Evolutionary conservation across 2,797 vertebrate genomes (phyloP), one percentile per base, ranked within the genome.

Genomic region (Syngnathus acus): DNA sequence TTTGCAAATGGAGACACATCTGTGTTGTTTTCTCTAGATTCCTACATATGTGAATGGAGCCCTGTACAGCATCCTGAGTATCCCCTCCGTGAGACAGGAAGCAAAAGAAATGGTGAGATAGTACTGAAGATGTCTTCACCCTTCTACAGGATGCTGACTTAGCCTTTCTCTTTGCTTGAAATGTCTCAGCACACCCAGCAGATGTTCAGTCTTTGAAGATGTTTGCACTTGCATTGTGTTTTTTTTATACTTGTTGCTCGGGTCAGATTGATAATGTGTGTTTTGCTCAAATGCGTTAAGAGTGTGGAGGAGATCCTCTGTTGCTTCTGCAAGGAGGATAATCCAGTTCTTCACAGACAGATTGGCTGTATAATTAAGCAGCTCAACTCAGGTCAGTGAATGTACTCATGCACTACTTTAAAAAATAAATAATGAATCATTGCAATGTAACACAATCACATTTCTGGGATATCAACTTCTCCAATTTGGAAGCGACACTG

Each of bases 341-440:
- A 90, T 9, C 86, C 90, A 0, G 93, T 95, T 72, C 93, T 94
- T 81, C 92, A 92, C 86, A 92, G 92, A 57, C 96, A 98, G 84
- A 94, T 98, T 59, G 93, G 95, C 79, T 97, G 93, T 72, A 94
- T 99, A 84, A 94, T 99, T 78, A 93, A 91, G 80, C 95, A 98
- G 65, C 94, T 99, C 0, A 95, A 94, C 78, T 95, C 95, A 76
- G 93, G 96, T 99, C 72, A 60, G 80, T 58, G 26, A 26, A 59
- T 58, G 40, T 4, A 21, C 19, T 62, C 3, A 5, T 38, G 21
- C n/a, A 23, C 40, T 14, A 23, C 40, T 8, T 51, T 4, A 3
- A n/a, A n/a, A 50, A 50, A 50, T 2, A 19, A 17, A 19, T 17
- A 50, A 50, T 6, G 14, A 50, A n/a, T 50, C 47, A n/a, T 19